Conservation (phyloP, 1,140 invertebrate species). For the Drosophila oshimai region DNA sequence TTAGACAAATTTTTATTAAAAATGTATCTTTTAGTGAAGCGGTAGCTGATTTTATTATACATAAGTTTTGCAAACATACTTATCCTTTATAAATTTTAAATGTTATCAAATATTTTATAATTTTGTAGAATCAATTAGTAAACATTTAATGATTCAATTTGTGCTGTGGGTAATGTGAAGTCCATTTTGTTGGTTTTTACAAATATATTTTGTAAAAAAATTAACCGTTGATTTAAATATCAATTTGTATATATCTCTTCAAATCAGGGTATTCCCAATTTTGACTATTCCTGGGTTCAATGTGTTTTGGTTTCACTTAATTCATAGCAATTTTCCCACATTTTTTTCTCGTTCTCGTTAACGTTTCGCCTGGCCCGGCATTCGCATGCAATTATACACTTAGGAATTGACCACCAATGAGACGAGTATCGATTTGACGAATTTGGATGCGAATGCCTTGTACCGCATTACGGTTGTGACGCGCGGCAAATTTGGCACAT, state of each 20-base stretch:
- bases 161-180: too few relatives aligned
- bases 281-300: neutral
- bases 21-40: too few relatives aligned
- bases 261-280: neutral
- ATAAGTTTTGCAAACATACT: too few relatives aligned
- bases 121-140: too few relatives aligned
- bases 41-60: too few relatives aligned
- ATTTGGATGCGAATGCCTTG: constrained; percentile 86
- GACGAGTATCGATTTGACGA: constrained; percentile 85
- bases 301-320: constrained; percentile 13
- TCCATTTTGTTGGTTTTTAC: too few relatives aligned
- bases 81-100: too few relatives aligned
- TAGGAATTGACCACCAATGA: constrained; percentile 88
- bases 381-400: constrained; percentile 68
- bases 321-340: constrained; percentile 11
- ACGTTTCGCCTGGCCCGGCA: constrained; percentile 2
- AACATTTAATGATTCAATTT: too few relatives aligned
- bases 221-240: too few relatives aligned
- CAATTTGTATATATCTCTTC: neutral
- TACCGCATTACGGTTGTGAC: constrained; percentile 92
- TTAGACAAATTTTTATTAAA: too few relatives aligned
- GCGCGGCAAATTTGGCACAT: constrained; percentile 88
- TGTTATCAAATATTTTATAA: too few relatives aligned
- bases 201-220: too few relatives aligned
- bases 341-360: constrained; percentile 26